These are phyloP conservation scores for Anabas testudineus DNA, from an alignment of 2,797 vertebrate genomes.

Conservation along the genomic window DNA sequence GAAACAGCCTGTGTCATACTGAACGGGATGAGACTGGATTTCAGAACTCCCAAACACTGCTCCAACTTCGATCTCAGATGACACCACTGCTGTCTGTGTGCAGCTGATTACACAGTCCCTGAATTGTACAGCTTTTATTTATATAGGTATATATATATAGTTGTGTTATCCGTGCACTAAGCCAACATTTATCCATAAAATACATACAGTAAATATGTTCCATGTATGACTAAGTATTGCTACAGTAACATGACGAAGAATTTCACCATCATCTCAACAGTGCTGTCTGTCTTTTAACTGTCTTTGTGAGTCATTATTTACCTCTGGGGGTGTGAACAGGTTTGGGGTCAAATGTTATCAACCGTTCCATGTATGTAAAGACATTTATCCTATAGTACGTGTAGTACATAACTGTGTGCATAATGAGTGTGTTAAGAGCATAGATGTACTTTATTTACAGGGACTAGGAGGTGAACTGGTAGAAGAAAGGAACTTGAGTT, in stretches of 20 bases:
- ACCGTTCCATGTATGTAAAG: slow-evolving; percentile 21
- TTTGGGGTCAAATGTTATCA: slow-evolving; percentile 49
- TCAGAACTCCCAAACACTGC: slow-evolving; percentile 8
- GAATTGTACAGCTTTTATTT: too few species aligned
- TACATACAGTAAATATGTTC: slow-evolving; percentile 34
- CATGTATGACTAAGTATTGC: slow-evolving; percentile 53
- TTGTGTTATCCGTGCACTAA: too few species aligned
- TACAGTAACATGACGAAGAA: slow-evolving; percentile 20
- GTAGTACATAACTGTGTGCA: neutral
- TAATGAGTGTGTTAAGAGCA: neutral
- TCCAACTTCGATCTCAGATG: slow-evolving; percentile 23
- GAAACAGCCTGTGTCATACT: slow-evolving; percentile 57
- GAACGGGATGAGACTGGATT: slow-evolving; percentile 40
- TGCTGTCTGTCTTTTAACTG: neutral
- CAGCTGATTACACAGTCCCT: neutral
- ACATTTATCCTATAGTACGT: neutral
- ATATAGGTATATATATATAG: too few species aligned
- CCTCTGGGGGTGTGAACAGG: slow-evolving; percentile 53
- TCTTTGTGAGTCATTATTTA: slow-evolving; percentile 66
- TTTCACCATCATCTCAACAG: slow-evolving; percentile 46
- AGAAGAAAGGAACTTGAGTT: neutral
- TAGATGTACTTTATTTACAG: neutral
- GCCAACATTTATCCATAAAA: neutral
- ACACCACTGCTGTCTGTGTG: neutral
- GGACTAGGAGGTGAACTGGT: neutral